Conservation (phyloP, 92 coral and sea anemone species). For the Pocillopora meandrina region DNA sequence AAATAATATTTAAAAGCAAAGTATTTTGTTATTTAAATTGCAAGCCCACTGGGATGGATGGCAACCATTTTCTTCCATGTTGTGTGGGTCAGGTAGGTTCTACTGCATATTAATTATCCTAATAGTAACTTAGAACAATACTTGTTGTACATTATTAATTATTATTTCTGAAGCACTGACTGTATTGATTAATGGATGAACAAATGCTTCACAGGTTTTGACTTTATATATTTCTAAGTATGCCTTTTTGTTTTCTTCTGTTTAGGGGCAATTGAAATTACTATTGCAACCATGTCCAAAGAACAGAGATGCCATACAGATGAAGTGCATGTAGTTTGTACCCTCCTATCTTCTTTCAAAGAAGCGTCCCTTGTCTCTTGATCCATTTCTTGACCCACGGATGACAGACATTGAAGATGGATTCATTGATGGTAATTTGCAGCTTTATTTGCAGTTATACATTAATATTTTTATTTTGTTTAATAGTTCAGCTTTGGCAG, state of each 20-base stretch:
- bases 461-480: too few relatives aligned
- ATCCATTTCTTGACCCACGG: constrained; percentile 52
- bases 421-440: constrained; percentile 41
- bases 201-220: too few relatives aligned
- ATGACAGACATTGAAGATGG: constrained; percentile 53
- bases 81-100: constrained; percentile 40
- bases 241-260: neutral
- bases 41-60: constrained; percentile 56
- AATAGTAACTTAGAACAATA: neutral
- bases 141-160: too few relatives aligned
- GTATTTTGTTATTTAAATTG: neutral
- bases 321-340: constrained; percentile 40
- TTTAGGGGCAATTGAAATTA: constrained; percentile 30
- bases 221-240: neutral
- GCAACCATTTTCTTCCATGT: constrained; percentile 56
- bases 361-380: constrained; percentile 38
- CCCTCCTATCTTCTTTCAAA: constrained; percentile 49
- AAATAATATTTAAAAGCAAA: too few relatives aligned
- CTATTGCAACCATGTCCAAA: constrained; percentile 33
- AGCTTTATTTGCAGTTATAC: too few relatives aligned
- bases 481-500: too few relatives aligned
- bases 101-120: neutral
- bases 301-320: constrained; percentile 17
- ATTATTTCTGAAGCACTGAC: too few relatives aligned
- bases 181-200: too few relatives aligned